Conservation (phyloP, 2,888 invertebrate species). For the Peribatodes rhomboidaria region DNA sequence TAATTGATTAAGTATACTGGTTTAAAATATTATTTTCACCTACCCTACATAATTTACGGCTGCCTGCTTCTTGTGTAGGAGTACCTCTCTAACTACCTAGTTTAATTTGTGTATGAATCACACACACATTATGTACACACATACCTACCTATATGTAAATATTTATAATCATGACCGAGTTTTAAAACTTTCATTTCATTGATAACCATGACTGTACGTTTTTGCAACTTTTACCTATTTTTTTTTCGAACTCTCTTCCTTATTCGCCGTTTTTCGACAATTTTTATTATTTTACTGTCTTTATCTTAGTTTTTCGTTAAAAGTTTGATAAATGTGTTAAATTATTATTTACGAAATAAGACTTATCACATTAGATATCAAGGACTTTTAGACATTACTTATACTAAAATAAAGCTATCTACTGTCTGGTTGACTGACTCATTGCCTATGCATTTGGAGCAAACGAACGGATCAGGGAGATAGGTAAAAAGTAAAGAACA, state of each 20-base stretch:
- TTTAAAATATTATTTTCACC: background rate
- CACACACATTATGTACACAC: background rate
- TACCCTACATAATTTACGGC: background rate
- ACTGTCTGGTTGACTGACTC: constrained; percentile 77
- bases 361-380: no score
- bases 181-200: constrained; percentile 43
- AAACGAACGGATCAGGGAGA: constrained; percentile 77
- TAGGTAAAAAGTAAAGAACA: constrained; percentile 79
- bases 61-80: no score
- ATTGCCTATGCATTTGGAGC: constrained; percentile 83
- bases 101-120: background rate
- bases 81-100: no score
- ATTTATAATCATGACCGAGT: constrained; percentile 16
- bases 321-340: no score
- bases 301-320: background rate
- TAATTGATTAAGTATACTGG: background rate
- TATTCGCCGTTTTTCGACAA: background rate
- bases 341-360: no score
- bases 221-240: constrained; percentile 5
- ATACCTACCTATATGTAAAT: background rate
- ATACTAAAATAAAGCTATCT: constrained; percentile 22
- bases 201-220: constrained; percentile 24
- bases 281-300: background rate
- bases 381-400: background rate
- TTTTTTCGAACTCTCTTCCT: constrained; percentile 22